Conservation (phyloP, 92 coral and sea anemone genomes). For the Actinostola sp. region DNA sequence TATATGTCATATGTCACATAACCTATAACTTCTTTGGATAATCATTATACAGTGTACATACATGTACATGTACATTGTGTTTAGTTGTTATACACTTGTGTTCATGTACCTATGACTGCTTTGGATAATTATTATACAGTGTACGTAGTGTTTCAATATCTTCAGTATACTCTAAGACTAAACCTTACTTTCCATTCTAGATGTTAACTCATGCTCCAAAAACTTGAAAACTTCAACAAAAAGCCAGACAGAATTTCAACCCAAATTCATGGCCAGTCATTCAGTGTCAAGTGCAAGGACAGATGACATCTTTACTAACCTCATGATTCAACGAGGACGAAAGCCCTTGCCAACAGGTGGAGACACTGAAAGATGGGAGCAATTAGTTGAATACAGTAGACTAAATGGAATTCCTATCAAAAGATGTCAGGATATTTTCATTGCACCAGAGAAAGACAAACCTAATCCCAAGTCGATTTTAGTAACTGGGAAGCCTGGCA, state of each 20-base stretch:
- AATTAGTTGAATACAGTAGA: not conserved
- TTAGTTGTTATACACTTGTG: too few species aligned
- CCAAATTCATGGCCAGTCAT: constrained; percentile 26
- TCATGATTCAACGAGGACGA: constrained; percentile 46
- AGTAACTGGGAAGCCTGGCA: constrained; percentile 57
- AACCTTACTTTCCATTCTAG: too few species aligned
- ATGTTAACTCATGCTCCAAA: too few species aligned
- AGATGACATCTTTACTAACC: constrained; percentile 47
- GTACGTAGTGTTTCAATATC: too few species aligned
- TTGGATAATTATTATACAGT: too few species aligned
- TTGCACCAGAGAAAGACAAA: not conserved
- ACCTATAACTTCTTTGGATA: too few species aligned
- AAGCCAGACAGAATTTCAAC: constrained; percentile 38
- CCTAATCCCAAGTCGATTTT: constrained; percentile 50
- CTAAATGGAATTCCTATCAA: not conserved
- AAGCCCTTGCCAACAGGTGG: not conserved
- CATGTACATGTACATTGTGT: too few species aligned
- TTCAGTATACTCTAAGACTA: too few species aligned
- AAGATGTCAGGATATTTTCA: constrained; percentile 12
- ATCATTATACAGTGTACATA: too few species aligned
- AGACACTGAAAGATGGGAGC: not conserved
- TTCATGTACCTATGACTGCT: too few species aligned
- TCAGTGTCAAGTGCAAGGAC: constrained; percentile 18
- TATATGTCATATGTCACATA: too few species aligned
- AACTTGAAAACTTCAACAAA: constrained; percentile 21